Conservation (phyloP, 2,888 invertebrate genomes). For the Oxyteleia sp. region DNA sequence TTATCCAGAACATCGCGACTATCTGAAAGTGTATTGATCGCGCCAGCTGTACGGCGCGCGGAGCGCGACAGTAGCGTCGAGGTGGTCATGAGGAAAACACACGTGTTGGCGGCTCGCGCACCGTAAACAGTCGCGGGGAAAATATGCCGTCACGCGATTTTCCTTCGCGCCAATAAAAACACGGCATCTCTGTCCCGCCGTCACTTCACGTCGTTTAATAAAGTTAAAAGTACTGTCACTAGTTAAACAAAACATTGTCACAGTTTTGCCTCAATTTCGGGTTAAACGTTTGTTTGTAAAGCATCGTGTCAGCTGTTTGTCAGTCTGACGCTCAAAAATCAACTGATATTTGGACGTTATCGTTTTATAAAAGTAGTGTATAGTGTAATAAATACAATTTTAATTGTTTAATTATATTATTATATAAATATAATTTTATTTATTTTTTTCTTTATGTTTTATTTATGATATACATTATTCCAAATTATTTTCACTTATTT, state of each 20-base stretch:
- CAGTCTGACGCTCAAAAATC: too few relatives aligned
- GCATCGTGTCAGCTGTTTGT: too few relatives aligned
- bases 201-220: background rate
- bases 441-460: too few relatives aligned
- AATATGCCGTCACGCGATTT: background rate
- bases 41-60: constrained; percentile 81
- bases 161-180: background rate
- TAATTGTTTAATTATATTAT: too few relatives aligned
- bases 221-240: too few relatives aligned
- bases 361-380: too few relatives aligned
- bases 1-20: constrained; percentile 82
- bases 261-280: background rate
- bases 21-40: constrained; percentile 87
- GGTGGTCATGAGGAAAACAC: constrained; percentile 84
- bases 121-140: constrained; percentile 44
- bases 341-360: background rate
- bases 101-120: constrained; percentile 76
- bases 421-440: too few relatives aligned
- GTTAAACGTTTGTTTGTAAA: too few relatives aligned
- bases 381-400: too few relatives aligned
- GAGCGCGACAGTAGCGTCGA: constrained; percentile 84
- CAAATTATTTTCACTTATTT: too few relatives aligned
- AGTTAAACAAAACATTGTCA: too few relatives aligned
- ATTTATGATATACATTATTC: too few relatives aligned
- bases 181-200: background rate